Base-by-base conservation (phyloP, 2,113 vertebrate species). In the Tychaedon coryphoeus region DNA sequence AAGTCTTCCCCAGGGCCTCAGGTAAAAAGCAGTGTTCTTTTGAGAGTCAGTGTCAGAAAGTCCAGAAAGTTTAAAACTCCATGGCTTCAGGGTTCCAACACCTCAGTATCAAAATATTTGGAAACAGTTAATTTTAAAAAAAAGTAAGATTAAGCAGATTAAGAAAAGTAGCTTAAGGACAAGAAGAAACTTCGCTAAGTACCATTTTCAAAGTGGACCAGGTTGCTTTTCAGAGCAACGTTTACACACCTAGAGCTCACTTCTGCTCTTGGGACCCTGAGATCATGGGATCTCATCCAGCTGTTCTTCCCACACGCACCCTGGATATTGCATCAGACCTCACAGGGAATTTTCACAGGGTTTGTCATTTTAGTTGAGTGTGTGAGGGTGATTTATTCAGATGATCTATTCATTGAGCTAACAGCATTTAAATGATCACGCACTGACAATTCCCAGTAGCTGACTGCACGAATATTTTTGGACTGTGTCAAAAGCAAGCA, bases 221-320 rank as follows among this genome's bases (percentile, higher is more conserved):
- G 34, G 15, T 7, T 40, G 12, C 31, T 80, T 60, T 67, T 29
- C 40, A 67, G 25, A 86, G 50, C 19, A 56, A 14, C 22, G 5
- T 18, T 79, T 71, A 51, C 8, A 56, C 28, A 45, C 23, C 58
- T 38, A 29, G 2, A 0, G 23, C 25, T 72, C 57, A 74, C 6
- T 54, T 40, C 48, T 50, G 61, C 61, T 71, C 24, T 54, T 74
- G 61, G 58, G 23, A 88, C 26, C 6, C 48, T 20, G 19, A 56
- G 43, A 33, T 76, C 40, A 34, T 69, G 26, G 20, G 75, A 88
- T 51, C 12, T 26, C 42, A 72, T 69, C 33, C 24, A 64, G 10
- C 33, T 47, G 9, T 7, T 86, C 71, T 60, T 64, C 29, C 62
- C 48, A 42, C 29, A n/a, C 0, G 0, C 10, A 23, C 9, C 23